These are phyloP conservation scores for Rhombomys opimus DNA, from an alignment of 2,113 vertebrate genomes.

Conservation along the genomic window DNA sequence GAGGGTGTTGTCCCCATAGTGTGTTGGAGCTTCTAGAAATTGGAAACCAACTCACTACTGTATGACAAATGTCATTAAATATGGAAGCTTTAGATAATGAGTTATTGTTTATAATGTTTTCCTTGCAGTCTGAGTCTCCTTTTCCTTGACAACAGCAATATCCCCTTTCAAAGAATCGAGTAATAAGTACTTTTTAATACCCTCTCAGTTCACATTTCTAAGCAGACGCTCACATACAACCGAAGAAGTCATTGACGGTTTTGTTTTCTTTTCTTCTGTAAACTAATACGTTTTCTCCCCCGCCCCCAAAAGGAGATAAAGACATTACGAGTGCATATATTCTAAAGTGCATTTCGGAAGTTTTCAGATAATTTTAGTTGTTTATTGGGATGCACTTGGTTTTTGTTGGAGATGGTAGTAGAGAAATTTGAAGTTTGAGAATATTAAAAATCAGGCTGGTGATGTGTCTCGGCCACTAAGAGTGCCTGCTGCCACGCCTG, in stretches of 20 bases:
- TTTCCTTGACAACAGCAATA: not conserved
- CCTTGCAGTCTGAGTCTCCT: not conserved
- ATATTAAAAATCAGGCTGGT: not conserved
- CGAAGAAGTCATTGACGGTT: not conserved
- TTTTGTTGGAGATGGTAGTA: not conserved
- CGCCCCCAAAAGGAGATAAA: not conserved
- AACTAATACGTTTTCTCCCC: not conserved
- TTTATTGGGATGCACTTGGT: not conserved
- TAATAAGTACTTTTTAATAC: not conserved
- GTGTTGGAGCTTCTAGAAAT: not conserved
- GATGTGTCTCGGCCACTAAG: not conserved
- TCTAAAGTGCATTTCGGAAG: not conserved
- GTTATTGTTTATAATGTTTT: not conserved
- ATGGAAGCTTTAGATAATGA: not conserved
- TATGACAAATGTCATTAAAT: slow-evolving; percentile 3
- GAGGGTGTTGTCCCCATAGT: not conserved
- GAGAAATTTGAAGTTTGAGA: slow-evolving; percentile 15
- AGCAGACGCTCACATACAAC: not conserved
- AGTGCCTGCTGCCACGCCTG: no score
- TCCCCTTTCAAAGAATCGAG: not conserved
- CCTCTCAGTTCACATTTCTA: not conserved
- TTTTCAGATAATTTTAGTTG: slow-evolving; percentile 32
- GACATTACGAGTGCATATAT: not conserved
- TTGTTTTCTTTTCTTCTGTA: not conserved
- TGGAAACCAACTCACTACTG: not conserved